Evolutionary conservation across 2,113 vertebrate species (phyloP).

Genomic region (Pluvialis apricaria): DNA sequence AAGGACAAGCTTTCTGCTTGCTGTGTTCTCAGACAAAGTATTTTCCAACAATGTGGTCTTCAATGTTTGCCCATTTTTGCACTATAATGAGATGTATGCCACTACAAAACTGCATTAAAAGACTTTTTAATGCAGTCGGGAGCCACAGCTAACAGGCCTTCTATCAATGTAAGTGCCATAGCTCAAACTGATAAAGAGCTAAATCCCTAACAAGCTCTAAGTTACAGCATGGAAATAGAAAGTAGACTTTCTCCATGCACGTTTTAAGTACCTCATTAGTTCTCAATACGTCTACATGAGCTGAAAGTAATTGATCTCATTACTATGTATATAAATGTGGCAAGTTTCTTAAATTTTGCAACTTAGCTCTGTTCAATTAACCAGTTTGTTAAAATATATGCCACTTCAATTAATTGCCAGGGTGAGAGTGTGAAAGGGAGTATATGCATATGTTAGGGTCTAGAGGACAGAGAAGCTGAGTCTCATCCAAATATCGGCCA

Average conservation of each 20-base stretch:
- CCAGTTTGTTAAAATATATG: conserved; percentile 28
- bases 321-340: conserved; percentile 47
- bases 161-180: conserved; percentile 58
- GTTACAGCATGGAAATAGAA: conserved; percentile 57
- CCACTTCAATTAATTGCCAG: conserved; percentile 22
- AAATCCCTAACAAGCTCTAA: conserved; percentile 63
- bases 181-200: conserved; percentile 67
- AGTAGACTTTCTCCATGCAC: conserved; percentile 42
- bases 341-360: conserved; percentile 48
- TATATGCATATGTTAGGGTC: conserved; percentile 21
- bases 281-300: conserved; percentile 55
- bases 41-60: conserved; percentile 44
- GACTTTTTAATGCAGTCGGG: conserved; percentile 55
- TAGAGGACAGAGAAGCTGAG: not conserved
- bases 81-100: conserved; percentile 52
- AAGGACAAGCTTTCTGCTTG: conserved; percentile 36
- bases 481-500: not conserved
- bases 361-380: conserved; percentile 47
- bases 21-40: conserved; percentile 50
- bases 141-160: conserved; percentile 54
- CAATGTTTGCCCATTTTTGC: conserved; percentile 43
- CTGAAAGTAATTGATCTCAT: conserved; percentile 63
- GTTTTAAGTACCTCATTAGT: conserved; percentile 71
- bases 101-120: conserved; percentile 60
- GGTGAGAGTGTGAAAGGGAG: not conserved